Evolutionary conservation across 2,113 vertebrate species (phyloP).

Genomic region (Ptychochromis oligacanthus): DNA sequence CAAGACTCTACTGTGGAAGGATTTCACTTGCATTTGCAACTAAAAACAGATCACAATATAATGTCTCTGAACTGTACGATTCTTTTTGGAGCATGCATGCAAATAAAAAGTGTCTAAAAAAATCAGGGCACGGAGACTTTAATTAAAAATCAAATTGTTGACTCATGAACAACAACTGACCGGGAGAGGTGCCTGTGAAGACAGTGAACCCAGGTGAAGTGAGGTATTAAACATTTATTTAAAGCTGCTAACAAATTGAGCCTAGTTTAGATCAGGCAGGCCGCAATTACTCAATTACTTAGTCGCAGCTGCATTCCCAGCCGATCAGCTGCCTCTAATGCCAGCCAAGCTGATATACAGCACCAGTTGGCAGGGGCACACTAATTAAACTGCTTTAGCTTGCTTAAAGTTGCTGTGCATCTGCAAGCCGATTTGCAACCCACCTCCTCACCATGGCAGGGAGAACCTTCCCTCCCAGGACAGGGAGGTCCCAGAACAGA

Average conservation of each 20-base stretch:
- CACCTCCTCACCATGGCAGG: not conserved
- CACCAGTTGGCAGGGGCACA: not conserved
- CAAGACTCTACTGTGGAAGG: too few relatives aligned
- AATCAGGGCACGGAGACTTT: not conserved
- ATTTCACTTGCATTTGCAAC: too few relatives aligned
- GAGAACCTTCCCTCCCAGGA: not conserved
- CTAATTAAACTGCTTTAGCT: not conserved
- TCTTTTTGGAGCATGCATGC: fast-evolving
- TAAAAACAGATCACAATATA: too few relatives aligned
- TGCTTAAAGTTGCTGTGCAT: not conserved
- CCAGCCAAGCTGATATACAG: not conserved
- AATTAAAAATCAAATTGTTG: not conserved
- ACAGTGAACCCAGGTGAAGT: not conserved
- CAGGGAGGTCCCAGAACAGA: not conserved
- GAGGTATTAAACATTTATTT: not conserved
- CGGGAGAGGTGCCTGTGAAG: not conserved
- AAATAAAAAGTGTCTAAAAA: too few relatives aligned
- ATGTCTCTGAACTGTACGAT: not conserved
- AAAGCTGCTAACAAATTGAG: not conserved
- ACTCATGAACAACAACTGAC: not conserved
- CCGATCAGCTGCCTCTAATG: not conserved
- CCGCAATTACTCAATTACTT: too few relatives aligned
- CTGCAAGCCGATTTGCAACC: not conserved
- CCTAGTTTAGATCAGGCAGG: not conserved
- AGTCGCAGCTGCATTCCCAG: not conserved